Percentiles rank a stretch among this genome's conserved stretches.
phyloP scores from a whole-genome alignment of 2,113 vertebrate genomes.

The Microcebus jonahi region DNA sequence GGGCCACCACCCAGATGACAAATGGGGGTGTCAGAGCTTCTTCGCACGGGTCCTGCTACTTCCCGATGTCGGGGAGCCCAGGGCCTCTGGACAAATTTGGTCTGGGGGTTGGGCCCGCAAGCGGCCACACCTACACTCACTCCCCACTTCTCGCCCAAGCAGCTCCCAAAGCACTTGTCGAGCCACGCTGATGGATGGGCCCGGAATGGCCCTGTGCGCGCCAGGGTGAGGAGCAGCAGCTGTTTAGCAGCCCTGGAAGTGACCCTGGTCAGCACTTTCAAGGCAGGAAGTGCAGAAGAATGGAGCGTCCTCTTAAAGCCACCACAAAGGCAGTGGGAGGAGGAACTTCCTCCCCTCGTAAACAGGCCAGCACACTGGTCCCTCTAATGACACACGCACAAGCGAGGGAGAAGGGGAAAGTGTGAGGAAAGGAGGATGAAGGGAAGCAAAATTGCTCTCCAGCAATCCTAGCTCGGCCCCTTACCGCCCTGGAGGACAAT shows the following conservation, averaged over 20 bases:
- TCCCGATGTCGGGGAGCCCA: rapidly evolving
- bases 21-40: not conserved
- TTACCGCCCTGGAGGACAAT: not conserved
- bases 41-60: not conserved
- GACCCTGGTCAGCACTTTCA: slow-evolving; percentile 69
- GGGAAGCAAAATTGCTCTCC: not conserved
- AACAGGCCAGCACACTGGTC: not conserved
- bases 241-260: slow-evolving; percentile 66
- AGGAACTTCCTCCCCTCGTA: slow-evolving; percentile 28
- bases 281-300: slow-evolving; percentile 75
- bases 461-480: not conserved
- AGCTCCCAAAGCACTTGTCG: slow-evolving; percentile 70
- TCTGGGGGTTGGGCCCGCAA: not conserved
- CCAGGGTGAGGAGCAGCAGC: slow-evolving; percentile 60
- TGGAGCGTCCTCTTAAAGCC: slow-evolving; percentile 64
- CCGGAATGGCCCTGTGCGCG: slow-evolving; percentile 45
- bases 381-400: slow-evolving; percentile 1
- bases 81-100: slow-evolving; percentile 31
- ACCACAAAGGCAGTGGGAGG: slow-evolving; percentile 50
- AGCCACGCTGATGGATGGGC: slow-evolving; percentile 64
- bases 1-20: not conserved
- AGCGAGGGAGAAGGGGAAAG: not conserved
- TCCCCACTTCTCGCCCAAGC: slow-evolving; percentile 59
- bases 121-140: not conserved
- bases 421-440: not conserved